Evolutionary conservation across 2,888 invertebrate species (phyloP).

Genomic region (Gastracanthus pulcherrimus): DNA sequence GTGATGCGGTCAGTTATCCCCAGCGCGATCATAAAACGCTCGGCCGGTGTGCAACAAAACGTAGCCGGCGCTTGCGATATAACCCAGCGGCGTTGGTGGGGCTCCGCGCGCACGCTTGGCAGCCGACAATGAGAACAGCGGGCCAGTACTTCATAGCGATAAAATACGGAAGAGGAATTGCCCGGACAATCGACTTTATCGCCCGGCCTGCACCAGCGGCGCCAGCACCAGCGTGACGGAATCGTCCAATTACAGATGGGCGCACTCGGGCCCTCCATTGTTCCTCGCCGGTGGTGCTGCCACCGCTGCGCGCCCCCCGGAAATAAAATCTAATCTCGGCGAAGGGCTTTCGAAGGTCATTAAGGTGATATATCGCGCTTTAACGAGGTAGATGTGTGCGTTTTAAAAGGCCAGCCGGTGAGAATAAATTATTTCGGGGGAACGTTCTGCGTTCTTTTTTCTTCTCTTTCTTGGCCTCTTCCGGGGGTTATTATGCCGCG

Average conservation of each 20-base stretch:
- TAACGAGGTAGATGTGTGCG: slow-evolving; percentile 15
- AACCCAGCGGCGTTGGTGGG: too few relatives aligned
- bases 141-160: neutral
- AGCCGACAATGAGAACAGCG: too few relatives aligned
- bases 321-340: slow-evolving; percentile 16
- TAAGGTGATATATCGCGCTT: slow-evolving; percentile 32
- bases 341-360: slow-evolving; percentile 3
- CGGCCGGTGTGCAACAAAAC: too few relatives aligned
- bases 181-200: slow-evolving; percentile 18
- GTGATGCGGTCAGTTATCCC: too few relatives aligned
- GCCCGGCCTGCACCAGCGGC: too few relatives aligned
- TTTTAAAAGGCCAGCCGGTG: neutral
- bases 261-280: neutral
- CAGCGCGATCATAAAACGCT: too few relatives aligned
- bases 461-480: neutral
- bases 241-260: slow-evolving; percentile 15
- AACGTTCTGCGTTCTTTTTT: neutral
- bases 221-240: too few relatives aligned
- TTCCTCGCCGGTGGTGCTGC: neutral
- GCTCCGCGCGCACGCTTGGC: too few relatives aligned
- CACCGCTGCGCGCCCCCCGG: neutral
- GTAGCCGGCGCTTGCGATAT: too few relatives aligned
- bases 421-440: slow-evolving; percentile 28
- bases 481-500: neutral
- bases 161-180: slow-evolving; percentile 7